Percentiles rank a stretch among this genome's conserved stretches.
phyloP scores from a whole-genome alignment of 2,888 invertebrate genomes.

The Podotricha telesiphe region DNA sequence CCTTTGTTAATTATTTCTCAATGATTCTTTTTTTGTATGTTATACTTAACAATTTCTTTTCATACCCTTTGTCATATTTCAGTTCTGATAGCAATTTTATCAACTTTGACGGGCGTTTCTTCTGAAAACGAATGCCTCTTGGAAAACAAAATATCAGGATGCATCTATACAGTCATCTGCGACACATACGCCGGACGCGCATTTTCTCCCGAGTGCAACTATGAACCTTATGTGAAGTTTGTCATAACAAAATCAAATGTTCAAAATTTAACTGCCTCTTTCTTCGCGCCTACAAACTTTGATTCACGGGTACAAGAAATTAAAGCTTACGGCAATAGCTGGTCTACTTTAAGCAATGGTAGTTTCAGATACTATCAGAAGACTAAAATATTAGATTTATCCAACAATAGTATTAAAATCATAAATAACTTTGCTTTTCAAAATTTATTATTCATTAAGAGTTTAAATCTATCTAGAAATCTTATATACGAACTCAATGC shows the following conservation, averaged over 20 bases:
- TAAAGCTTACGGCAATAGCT: constrained; percentile 54
- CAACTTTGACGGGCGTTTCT: constrained; percentile 45
- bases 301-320: constrained; percentile 65
- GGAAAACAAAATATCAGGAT: constrained; percentile 45
- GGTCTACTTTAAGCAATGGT: constrained; percentile 54
- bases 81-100: constrained; percentile 45
- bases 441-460: constrained; percentile 50
- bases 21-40: too few species aligned
- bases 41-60: too few species aligned
- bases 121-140: constrained; percentile 51
- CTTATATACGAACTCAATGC: constrained; percentile 53
- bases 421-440: constrained; percentile 60
- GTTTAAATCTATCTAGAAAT: constrained; percentile 65
- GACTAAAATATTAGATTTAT: constrained; percentile 54
- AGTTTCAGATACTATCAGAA: constrained; percentile 63
- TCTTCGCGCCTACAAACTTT: constrained; percentile 71
- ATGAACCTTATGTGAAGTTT: constrained; percentile 58
- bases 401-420: constrained; percentile 55
- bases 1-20: too few species aligned
- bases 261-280: constrained; percentile 53
- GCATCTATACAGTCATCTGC: constrained; percentile 61
- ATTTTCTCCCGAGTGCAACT: constrained; percentile 53
- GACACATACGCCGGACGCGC: constrained; percentile 52
- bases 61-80: constrained; percentile 30
- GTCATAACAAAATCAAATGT: constrained; percentile 52